Conservation (phyloP, 2,888 invertebrate species). For the Falcaria lacertinaria region DNA sequence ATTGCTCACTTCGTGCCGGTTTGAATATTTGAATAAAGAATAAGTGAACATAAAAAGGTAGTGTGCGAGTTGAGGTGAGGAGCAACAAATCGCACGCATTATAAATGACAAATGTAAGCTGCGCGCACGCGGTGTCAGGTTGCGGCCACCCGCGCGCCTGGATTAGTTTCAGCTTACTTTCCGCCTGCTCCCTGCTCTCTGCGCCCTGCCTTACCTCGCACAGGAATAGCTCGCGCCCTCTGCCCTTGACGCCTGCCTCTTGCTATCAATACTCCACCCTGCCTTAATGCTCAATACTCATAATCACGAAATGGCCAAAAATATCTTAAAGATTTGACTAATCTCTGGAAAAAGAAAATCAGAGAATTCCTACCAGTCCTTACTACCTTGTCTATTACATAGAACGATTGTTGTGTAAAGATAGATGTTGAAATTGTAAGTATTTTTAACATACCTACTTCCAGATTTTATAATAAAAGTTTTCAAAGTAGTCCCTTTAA, state of each 20-base stretch:
- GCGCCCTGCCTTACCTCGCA: constrained; percentile 18
- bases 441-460: no score
- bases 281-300: constrained; percentile 2
- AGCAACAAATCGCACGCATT: constrained; percentile 79
- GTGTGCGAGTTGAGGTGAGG: constrained; percentile 50
- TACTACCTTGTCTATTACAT: no score
- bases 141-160: constrained; percentile 73
- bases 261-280: constrained; percentile 51
- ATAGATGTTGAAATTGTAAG: no score
- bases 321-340: no score
- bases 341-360: no score
- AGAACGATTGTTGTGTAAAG: no score
- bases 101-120: constrained; percentile 78
- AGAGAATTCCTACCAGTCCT: no score
- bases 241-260: constrained; percentile 57
- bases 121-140: constrained; percentile 69
- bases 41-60: constrained; percentile 68
- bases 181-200: constrained; percentile 48
- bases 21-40: constrained; percentile 72
- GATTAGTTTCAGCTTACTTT: constrained; percentile 76
- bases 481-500: neutral
- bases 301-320: neutral
- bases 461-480: neutral
- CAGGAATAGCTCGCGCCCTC: constrained; percentile 53
- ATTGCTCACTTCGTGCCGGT: constrained; percentile 53